Evolutionary conservation across 2,113 vertebrate genomes (phyloP).

Genomic region (Numida meleagris): DNA sequence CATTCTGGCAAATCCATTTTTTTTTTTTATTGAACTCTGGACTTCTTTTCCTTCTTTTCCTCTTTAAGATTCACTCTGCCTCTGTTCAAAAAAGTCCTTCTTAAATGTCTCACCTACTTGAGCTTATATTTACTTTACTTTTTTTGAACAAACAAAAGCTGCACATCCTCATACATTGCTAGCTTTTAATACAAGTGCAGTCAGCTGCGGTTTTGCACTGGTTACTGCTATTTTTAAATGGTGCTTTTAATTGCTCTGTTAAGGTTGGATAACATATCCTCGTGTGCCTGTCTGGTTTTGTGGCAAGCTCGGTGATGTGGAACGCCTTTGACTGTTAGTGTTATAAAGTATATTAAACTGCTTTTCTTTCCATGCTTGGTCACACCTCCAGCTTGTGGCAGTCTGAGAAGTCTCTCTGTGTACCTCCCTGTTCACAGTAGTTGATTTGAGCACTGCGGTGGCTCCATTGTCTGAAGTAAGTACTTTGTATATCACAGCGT

Average conservation of each 20-base stretch:
- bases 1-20: neutral
- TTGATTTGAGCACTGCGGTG: neutral
- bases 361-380: constrained; percentile 7
- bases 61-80: neutral
- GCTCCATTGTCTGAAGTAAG: neutral
- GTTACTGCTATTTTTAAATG: neutral
- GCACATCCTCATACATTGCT: neutral
- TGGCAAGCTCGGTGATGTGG: neutral
- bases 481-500: neutral
- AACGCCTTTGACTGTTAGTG: neutral
- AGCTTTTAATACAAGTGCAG: neutral
- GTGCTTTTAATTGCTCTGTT: neutral
- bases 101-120: neutral
- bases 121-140: neutral
- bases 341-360: neutral
- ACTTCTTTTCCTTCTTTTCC: neutral
- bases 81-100: neutral
- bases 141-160: neutral
- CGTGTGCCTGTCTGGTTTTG: neutral
- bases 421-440: neutral
- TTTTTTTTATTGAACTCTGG: neutral
- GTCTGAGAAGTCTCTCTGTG: neutral
- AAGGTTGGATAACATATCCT: neutral
- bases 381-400: neutral
- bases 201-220: neutral